Evolutionary conservation across 2,113 vertebrate species (phyloP).

Genomic region (Bombycilla garrulus): DNA sequence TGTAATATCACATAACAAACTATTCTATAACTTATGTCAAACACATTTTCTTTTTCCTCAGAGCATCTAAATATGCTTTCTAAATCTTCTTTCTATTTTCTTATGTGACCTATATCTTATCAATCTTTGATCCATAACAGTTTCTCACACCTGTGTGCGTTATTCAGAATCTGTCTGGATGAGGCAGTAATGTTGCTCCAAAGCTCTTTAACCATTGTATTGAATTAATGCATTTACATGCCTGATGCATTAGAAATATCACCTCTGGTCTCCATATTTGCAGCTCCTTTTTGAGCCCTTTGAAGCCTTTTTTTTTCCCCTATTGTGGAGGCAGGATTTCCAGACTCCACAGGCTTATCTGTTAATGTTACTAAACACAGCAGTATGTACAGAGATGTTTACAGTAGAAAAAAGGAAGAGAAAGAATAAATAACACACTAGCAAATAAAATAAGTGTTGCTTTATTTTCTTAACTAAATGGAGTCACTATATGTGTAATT

Average conservation of each 20-base stretch:
- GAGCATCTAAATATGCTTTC: not conserved
- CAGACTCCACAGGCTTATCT: not conserved
- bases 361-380: not conserved
- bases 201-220: constrained; percentile 38
- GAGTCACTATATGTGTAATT: not conserved
- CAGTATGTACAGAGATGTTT: not conserved
- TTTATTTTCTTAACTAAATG: constrained; percentile 53
- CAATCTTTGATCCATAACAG: constrained; percentile 9
- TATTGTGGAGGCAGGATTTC: not conserved
- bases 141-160: constrained; percentile 43
- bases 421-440: constrained; percentile 21
- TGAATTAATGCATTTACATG: constrained; percentile 45
- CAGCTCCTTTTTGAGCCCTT: constrained; percentile 7
- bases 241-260: not conserved
- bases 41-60: constrained; percentile 7
- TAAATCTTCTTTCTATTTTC: not conserved
- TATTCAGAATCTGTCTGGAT: constrained; percentile 17
- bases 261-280: not conserved
- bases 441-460: constrained; percentile 45
- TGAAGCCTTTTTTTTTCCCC: not conserved
- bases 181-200: not conserved
- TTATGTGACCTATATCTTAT: not conserved
- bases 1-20: not conserved
- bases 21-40: not conserved
- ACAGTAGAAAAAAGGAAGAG: not conserved